Base-by-base conservation (phyloP, 2,888 invertebrate species). In the Epicampocera succincta region DNA sequence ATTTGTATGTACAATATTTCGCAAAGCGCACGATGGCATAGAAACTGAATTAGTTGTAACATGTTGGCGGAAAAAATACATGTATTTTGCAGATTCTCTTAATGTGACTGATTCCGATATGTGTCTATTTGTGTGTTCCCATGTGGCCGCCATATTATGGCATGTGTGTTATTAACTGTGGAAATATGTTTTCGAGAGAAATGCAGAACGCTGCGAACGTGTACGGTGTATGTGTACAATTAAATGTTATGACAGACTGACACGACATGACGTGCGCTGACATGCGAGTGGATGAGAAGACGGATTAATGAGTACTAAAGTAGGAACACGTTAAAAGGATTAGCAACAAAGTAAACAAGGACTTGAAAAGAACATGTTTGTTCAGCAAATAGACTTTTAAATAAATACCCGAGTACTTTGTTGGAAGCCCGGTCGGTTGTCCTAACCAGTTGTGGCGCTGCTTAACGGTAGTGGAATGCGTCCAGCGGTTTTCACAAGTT, bases 1-100 rank as follows among this genome's bases (percentile, higher is more conserved):
- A 63, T 44, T n/a, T 66, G 3, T 3, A 25, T 25, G 25, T 19
- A 19, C 50, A 29, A n/a, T 54, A 25, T 25, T 52, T 52, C 17
- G 52, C 3, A 48, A 80, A 82, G 63, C 74, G 50, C 60, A 77
- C 61, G 72, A 68, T 76, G 74, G 74, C 83, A 81, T 69, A 84
- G 68, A 81, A 77, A 84, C 81, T 78, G 69, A 78, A 78, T 78
- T 71, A 65, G 71, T 78, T 82, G n/a, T n/a, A n/a, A 25, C 82
- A 78, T 54, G 74, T 56, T 69, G 56, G 56, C 46, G 68, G 46
- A 76, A 61, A 46, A 11, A 61, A n/a, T 21, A 33, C 3, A 58
- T 66, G 25, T 75, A 19, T 50, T 69, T 56, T 17, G 17, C 13
- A 42, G 13, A 60, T 50, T 73, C 44, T 63, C 17, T 52, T 52